Conservation (phyloP, 2,888 invertebrate species). For the Coronaproctus castanopsis region DNA sequence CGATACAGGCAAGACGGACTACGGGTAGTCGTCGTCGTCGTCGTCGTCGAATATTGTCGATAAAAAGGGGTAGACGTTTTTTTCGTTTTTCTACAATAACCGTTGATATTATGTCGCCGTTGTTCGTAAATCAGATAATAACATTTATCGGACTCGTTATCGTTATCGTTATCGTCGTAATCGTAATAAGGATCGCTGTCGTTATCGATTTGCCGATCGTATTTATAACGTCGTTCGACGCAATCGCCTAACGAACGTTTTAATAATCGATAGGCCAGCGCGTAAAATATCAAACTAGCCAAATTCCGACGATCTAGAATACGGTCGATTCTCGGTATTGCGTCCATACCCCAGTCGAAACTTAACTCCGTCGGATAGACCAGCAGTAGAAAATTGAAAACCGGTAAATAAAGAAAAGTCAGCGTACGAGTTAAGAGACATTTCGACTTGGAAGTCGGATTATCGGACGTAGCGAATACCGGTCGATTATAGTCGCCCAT, state of each 20-base stretch:
- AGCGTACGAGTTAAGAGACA: constrained; percentile 58
- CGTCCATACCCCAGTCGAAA: constrained; percentile 98
- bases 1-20: too few species aligned
- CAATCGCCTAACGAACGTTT: neutral
- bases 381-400: constrained; percentile 70
- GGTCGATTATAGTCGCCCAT: constrained; percentile 50
- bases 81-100: neutral
- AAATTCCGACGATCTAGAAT: constrained; percentile 61
- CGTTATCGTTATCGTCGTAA: too few species aligned
- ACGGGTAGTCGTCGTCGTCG: too few species aligned
- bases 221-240: too few species aligned
- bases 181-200: too few species aligned
- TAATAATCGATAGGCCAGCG: constrained; percentile 16
- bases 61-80: neutral
- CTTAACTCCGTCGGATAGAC: constrained; percentile 71
- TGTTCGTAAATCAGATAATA: neutral
- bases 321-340: constrained; percentile 65
- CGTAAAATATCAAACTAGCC: constrained; percentile 53
- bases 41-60: neutral
- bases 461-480: constrained; percentile 82
- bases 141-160: neutral
- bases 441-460: constrained; percentile 78
- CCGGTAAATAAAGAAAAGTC: constrained; percentile 81
- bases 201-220: too few species aligned
- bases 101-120: too few species aligned